Percentiles rank a stretch among this genome's conserved stretches.
Conservation (phyloP, 1,140 invertebrate species). For the Orius insidiosus region DNA sequence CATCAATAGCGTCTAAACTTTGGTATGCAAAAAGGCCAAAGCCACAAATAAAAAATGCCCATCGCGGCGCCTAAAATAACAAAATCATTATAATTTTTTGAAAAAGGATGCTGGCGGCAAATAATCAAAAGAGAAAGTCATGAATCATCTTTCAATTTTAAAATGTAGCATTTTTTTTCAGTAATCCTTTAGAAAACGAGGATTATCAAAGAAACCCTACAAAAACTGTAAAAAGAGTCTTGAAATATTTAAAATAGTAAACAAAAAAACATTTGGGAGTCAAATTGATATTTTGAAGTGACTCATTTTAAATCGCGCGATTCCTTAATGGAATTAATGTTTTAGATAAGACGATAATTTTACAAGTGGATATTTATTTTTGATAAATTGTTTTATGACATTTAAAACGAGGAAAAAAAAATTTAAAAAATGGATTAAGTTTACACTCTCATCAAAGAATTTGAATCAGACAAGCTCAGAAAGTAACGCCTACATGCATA, state of each 20-base stretch:
- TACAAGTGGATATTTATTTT: background rate
- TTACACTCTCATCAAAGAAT: too few species aligned
- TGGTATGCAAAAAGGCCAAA: conserved; percentile 95
- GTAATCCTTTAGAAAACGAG: too few species aligned
- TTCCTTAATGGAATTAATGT: too few species aligned
- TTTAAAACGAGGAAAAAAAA: background rate
- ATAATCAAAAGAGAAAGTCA: too few species aligned
- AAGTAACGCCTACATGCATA: too few species aligned
- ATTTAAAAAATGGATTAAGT: too few species aligned
- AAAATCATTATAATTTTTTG: background rate
- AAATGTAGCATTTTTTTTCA: too few species aligned
- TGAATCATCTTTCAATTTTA: too few species aligned
- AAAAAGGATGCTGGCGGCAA: too few species aligned
- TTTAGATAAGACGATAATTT: too few species aligned
- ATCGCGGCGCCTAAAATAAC: conserved; percentile 64
- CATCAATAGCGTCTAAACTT: conserved; percentile 96
- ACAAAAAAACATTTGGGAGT: background rate
- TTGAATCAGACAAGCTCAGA: too few species aligned
- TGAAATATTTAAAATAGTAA: conserved; percentile 1
- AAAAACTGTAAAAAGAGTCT: background rate
- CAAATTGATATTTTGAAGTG: background rate
- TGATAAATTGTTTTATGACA: background rate
- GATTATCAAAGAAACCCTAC: too few species aligned
- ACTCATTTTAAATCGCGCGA: background rate
- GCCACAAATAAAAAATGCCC: conserved; percentile 83